A percentile compares a stretch with the other conserved stretches of the same genome.
Evolutionary conservation across 2,888 invertebrate genomes (phyloP).

Genomic region (Aspidiotus rigidus): DNA sequence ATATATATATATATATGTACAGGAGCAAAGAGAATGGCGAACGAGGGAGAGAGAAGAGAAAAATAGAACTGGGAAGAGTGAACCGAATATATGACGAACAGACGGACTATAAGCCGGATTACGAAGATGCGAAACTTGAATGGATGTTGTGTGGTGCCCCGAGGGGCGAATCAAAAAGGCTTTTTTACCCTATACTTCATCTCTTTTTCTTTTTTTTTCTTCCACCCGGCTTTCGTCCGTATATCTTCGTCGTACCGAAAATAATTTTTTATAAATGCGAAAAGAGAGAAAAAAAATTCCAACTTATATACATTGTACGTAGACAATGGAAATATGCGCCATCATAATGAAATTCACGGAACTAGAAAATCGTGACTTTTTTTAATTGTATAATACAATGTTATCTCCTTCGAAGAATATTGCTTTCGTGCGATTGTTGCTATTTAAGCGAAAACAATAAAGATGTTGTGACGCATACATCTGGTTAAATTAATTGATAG

Average conservation of each 20-base stretch:
- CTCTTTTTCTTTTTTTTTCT: conserved; percentile 9
- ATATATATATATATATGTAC: conserved; percentile 12
- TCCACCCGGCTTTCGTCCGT: background rate
- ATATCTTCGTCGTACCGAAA: conserved; percentile 3
- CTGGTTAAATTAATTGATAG: too few species aligned
- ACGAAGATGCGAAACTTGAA: conserved; percentile 33
- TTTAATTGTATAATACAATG: too few species aligned
- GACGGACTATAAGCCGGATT: conserved; percentile 33
- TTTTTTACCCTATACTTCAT: conserved; percentile 26
- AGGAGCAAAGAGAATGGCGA: conserved; percentile 20
- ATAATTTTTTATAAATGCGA: conserved; percentile 10
- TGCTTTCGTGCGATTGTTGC: too few species aligned
- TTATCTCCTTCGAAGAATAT: too few species aligned
- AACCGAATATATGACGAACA: conserved; percentile 29
- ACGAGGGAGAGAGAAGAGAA: conserved; percentile 15
- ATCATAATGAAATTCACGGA: background rate
- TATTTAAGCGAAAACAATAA: too few species aligned
- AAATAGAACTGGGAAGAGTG: conserved; percentile 8
- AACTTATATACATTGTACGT: background rate
- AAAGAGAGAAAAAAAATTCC: background rate
- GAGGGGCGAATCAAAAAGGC: conserved; percentile 32
- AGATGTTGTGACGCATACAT: too few species aligned
- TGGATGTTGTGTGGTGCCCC: conserved; percentile 33
- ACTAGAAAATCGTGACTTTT: background rate
- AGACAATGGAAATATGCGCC: background rate